Conservation (phyloP, 2,797 vertebrate genomes). For the Brachyalestes nurse region DNA sequence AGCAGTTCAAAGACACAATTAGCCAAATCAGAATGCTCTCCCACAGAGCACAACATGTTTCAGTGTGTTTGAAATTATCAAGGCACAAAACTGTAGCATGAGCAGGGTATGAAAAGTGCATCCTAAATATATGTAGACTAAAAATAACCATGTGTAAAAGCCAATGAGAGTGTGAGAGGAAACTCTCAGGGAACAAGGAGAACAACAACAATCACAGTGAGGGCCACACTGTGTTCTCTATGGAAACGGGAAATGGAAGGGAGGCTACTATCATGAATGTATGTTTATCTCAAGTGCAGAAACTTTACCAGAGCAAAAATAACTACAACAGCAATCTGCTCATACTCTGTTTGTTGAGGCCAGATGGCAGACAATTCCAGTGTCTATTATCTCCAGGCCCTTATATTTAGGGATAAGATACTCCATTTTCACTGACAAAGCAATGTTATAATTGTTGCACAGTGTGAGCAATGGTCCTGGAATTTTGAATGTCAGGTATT, state of each 20-base stretch:
- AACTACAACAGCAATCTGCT: neutral
- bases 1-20: neutral
- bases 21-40: neutral
- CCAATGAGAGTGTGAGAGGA: neutral
- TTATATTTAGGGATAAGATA: too few relatives aligned
- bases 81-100: neutral
- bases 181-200: neutral
- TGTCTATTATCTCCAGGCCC: too few relatives aligned
- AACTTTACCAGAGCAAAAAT: neutral
- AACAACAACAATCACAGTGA: neutral
- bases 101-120: neutral
- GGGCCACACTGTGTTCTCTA: neutral
- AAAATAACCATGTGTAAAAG: neutral
- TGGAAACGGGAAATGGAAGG: constrained; percentile 6
- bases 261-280: neutral
- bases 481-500: neutral
- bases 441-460: neutral
- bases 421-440: neutral
- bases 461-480: neutral
- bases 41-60: neutral
- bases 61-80: neutral
- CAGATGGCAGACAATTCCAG: neutral
- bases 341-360: too few relatives aligned
- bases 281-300: neutral
- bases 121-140: neutral